Evolutionary conservation across 2,113 vertebrate genomes (phyloP).

Genomic region (Perca fluviatilis): DNA sequence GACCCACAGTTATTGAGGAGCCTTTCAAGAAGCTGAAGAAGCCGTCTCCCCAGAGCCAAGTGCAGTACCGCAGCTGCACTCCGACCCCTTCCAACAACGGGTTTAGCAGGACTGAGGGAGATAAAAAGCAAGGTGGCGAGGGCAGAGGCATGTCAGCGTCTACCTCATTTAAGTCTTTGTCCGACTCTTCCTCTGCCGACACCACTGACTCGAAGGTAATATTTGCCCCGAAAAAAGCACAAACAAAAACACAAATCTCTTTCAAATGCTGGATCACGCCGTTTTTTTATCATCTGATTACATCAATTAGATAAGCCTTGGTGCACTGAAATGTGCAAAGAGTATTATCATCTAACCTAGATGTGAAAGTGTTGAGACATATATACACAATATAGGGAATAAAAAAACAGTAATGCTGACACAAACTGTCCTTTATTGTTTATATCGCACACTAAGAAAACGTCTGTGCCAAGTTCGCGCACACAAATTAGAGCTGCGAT

Average conservation of each 20-base stretch:
- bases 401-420: background rate
- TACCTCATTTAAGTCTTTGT: constrained; percentile 87
- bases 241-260: background rate
- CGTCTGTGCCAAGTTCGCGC: too few relatives aligned
- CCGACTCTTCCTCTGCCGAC: constrained; percentile 75
- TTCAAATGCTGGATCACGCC: background rate
- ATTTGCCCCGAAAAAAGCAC: background rate
- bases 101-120: constrained; percentile 60
- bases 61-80: constrained; percentile 69
- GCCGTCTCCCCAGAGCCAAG: constrained; percentile 68
- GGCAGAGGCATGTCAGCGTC: constrained; percentile 76
- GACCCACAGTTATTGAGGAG: constrained; percentile 78
- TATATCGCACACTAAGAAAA: background rate
- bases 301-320: background rate
- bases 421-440: too few relatives aligned
- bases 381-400: background rate
- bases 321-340: background rate
- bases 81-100: constrained; percentile 67
- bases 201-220: constrained; percentile 82
- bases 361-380: background rate
- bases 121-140: constrained; percentile 78
- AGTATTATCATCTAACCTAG: background rate
- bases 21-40: constrained; percentile 88
- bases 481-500: too few relatives aligned
- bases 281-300: background rate